These are phyloP conservation scores for Helicorthomorpha holstii DNA, from an alignment of 1,140 invertebrate species.

Conservation along the genomic window DNA sequence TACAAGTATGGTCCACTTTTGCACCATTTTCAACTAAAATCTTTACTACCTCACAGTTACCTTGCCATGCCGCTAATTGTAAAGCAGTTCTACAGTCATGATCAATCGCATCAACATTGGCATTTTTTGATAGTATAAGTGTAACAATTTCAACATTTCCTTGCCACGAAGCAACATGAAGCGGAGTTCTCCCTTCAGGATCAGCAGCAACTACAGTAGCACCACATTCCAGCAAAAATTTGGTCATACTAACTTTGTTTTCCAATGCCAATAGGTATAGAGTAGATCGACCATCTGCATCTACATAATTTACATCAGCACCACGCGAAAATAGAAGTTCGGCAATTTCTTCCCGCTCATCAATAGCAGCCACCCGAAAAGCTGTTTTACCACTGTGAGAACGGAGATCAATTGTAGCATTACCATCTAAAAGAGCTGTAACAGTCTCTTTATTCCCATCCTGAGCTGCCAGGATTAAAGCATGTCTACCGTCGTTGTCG, in stretches of 20 bases:
- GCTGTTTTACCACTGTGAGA: slow-evolving; percentile 89
- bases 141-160: slow-evolving; percentile 78
- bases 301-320: slow-evolving; percentile 74
- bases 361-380: slow-evolving; percentile 67
- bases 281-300: slow-evolving; percentile 80
- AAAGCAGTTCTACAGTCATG: slow-evolving; percentile 73
- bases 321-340: slow-evolving; percentile 49
- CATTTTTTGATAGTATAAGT: slow-evolving; percentile 55
- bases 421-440: slow-evolving; percentile 47
- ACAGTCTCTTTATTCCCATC: slow-evolving; percentile 64
- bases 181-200: slow-evolving; percentile 72
- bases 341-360: slow-evolving; percentile 68
- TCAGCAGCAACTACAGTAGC: slow-evolving; percentile 73
- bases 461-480: slow-evolving; percentile 72
- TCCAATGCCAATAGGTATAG: slow-evolving; percentile 82
- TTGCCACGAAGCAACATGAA: slow-evolving; percentile 90
- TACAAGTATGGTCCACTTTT: slow-evolving; percentile 73
- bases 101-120: slow-evolving; percentile 74
- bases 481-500: slow-evolving; percentile 86
- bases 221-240: slow-evolving; percentile 57
- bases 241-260: slow-evolving; percentile 67
- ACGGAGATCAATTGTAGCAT: slow-evolving; percentile 65
- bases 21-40: slow-evolving; percentile 58
- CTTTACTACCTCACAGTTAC: slow-evolving; percentile 64
- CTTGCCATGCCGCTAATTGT: slow-evolving; percentile 91